Evolutionary conservation across 2,888 invertebrate genomes (phyloP), one percentile per base, ranked within the genome.

Genomic region (Nineta flava): DNA sequence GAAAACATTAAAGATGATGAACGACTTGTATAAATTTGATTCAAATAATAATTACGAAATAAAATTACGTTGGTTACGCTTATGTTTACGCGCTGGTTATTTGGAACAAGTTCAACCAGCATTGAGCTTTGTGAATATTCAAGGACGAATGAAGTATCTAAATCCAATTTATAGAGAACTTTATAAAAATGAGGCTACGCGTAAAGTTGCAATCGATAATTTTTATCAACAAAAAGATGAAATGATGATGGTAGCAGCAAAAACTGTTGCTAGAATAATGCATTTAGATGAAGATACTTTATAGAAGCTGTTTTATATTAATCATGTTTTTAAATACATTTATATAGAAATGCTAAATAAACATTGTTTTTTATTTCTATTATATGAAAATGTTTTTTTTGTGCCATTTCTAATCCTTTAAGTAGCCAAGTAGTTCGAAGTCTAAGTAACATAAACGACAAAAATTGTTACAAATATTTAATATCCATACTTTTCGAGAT

Each of bases 71-170:
- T 87, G 91, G 82, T 65, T 90, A 45, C 75, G 87, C 51, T 64
- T 92, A 51, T 79, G 86, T 55, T 69, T 93, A n/a, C 80, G 77
- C 61, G 81, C 83, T 10, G 74, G 73, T 50, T 83, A 88, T 73
- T 67, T 74, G 21, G 70, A 74, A 0, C 79, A 78, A 58, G 67
- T 94, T 34, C 67, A 73, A 1, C 72, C 76, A 13, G 82, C 83
- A 1, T 69, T 94, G 50, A 64, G 76, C 16, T 93, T 94, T 71
- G 78, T 90, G 9, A 87, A 85, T 56, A 75, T 77, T 15, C 82
- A 87, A 61, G 94, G 94, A 34, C 76, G 95, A 49, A 87, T 94
- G 87, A 95, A 95, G 65, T 95, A 80, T 67, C 83, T 87, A 2
- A 74, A 90, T 32, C 92, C 94, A 2, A 72, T 95, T 46, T 94